A percentile compares a stretch with the other conserved stretches of the same genome.
phyloP scores from a whole-genome alignment of 1,140 invertebrate genomes.

The Drosophila ogumai region DNA sequence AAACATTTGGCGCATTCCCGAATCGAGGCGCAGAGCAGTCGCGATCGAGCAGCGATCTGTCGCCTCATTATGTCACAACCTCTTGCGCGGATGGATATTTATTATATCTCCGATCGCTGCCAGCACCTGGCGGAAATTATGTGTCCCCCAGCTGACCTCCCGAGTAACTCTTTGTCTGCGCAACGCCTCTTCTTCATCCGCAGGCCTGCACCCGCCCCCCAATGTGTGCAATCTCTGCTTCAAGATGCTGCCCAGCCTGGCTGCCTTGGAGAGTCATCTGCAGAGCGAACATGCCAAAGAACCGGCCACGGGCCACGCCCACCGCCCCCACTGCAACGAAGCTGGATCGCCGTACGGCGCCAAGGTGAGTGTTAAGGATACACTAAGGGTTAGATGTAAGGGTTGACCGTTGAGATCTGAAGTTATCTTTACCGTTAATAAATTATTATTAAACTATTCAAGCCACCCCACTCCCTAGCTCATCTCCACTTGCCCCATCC shows the following conservation, averaged over 20 bases:
- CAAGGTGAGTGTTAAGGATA: constrained; percentile 63
- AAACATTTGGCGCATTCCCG: constrained; percentile 73
- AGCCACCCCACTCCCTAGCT: no score
- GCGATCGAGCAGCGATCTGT: constrained; percentile 54
- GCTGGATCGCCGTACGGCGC: constrained; percentile 54
- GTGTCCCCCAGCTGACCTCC: constrained; percentile 29
- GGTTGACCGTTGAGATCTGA: no score
- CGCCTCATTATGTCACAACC: constrained; percentile 79
- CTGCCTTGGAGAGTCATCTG: constrained; percentile 98
- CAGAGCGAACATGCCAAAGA: constrained; percentile 86
- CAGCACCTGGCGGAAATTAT: constrained; percentile 61
- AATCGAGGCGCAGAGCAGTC: constrained; percentile 14
- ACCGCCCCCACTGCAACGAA: constrained; percentile 46
- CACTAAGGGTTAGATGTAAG: neutral
- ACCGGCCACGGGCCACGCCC: constrained; percentile 42
- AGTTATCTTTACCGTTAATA: neutral
- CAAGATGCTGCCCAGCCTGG: constrained; percentile 99
- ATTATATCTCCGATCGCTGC: constrained; percentile 56
- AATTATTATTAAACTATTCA: neutral
- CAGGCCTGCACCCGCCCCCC: constrained; percentile 77
- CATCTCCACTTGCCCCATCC: neutral
- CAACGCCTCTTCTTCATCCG: constrained; percentile 3
- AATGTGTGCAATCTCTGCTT: constrained; percentile 98
- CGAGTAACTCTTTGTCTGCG: constrained; percentile 40
- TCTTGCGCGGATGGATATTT: constrained; percentile 76